phyloP scores from a whole-genome alignment of 2,888 invertebrate genomes.

The Argyra leucocephala region DNA sequence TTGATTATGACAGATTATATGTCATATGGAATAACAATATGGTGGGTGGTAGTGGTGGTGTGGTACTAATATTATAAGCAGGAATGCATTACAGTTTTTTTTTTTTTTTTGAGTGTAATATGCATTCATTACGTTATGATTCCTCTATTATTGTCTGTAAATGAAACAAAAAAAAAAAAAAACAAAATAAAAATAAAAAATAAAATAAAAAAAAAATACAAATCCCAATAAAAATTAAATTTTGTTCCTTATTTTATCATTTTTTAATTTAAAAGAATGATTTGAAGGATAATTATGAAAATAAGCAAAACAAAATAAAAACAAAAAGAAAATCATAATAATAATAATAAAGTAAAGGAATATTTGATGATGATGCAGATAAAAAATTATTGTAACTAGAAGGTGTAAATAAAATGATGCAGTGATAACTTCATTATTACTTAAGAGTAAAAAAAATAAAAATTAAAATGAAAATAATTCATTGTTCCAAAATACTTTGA shows the following conservation, averaged over 20 bases:
- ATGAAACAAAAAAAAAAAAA: too few relatives aligned
- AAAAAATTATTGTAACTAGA: background rate
- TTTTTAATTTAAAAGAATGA: background rate
- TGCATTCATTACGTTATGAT: too few relatives aligned
- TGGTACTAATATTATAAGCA: background rate
- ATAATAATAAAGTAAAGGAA: background rate
- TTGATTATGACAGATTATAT: background rate
- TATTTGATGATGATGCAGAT: background rate
- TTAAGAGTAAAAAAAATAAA: background rate
- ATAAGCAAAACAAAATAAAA: background rate
- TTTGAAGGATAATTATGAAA: background rate
- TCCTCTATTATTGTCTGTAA: too few relatives aligned
- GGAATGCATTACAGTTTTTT: too few relatives aligned
- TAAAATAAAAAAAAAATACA: too few relatives aligned
- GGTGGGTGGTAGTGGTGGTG: background rate
- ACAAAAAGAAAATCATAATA: background rate
- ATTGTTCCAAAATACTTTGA: too few relatives aligned
- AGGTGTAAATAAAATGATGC: background rate
- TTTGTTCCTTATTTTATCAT: background rate
- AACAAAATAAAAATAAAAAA: too few relatives aligned
- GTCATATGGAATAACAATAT: background rate
- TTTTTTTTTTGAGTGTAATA: too few relatives aligned
- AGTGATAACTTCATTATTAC: background rate
- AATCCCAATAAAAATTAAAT: too few relatives aligned
- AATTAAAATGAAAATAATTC: too few relatives aligned